Evolutionary conservation across 2,888 invertebrate genomes (phyloP), one percentile per base, ranked within the genome.

Genomic region (Pandemis heparana): DNA sequence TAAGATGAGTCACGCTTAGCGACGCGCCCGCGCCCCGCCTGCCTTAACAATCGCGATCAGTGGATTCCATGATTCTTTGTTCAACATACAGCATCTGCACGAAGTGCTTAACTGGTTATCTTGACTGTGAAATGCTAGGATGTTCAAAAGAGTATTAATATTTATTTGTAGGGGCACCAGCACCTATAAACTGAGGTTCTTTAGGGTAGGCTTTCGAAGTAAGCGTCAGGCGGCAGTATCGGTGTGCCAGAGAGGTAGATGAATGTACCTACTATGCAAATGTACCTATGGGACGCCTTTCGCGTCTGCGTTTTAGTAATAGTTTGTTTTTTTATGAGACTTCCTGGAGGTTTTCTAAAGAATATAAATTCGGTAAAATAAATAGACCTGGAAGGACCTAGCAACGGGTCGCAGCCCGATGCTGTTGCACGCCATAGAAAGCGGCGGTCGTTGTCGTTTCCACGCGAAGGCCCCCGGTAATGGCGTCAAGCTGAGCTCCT

Each of bases 1-100:
- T 92, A 92, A 92, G 89, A 92, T 93, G 93, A 94, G 91, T 94
- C 94, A 94, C 89, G 92, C 92, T 93, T 87, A 89, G 86, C 89
- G 90, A 91, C 88, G 87, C 88, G 90, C 83, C 85, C 77, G 83
- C 84, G 85, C 87, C 84, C 87, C 87, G 89, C 87, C 89, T 86
- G 85, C 79, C 84, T 87, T 90, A 91, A 90, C 90, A 89, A 88
- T 87, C 79, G 84, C 87, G 81, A 90, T 91, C 88, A 82, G 82
- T 82, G 80, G 79, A 75, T 77, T 64, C 77, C 74, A 78, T 74
- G 75, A 74, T 71, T 66, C 65, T 75, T 75, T 38, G 75, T 75
- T 78, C 63, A 71, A 32, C 68, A 74, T 75, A 69, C 69, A 70
- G 69, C 69, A 70, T 48, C 48, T 41, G 66, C 60, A 66, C 71